A percentile compares a stretch with the other conserved stretches of the same genome.
phyloP scores from a whole-genome alignment of 2,888 invertebrate species.

The Colostygia pectinataria region DNA sequence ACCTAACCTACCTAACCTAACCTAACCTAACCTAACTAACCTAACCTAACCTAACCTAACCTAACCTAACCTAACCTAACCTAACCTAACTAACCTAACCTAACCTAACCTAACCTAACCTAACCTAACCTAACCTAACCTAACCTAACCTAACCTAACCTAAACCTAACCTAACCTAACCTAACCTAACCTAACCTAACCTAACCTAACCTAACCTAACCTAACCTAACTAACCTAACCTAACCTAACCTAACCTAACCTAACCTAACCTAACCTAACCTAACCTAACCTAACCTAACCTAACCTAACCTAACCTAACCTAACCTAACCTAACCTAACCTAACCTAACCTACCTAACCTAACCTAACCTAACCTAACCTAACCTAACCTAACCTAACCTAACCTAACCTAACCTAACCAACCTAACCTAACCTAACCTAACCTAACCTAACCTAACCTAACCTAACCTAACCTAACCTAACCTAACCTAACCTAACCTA shows the following conservation, averaged over 20 bases:
- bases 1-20: constrained; percentile 28
- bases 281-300: constrained; percentile 17
- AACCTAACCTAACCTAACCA: constrained; percentile 9
- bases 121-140: too few relatives aligned
- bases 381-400: constrained; percentile 10
- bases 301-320: constrained; percentile 17
- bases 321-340: constrained; percentile 10
- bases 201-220: constrained; percentile 30
- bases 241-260: constrained; percentile 18
- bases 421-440: constrained; percentile 11
- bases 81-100: constrained; percentile 32
- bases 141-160: constrained; percentile 36
- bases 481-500: constrained; percentile 9
- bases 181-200: constrained; percentile 25
- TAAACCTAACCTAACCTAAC: constrained; percentile 36
- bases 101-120: constrained; percentile 30
- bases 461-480: constrained; percentile 9
- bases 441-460: constrained; percentile 10
- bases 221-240: constrained; percentile 29
- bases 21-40: constrained; percentile 26
- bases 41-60: constrained; percentile 27
- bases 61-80: constrained; percentile 32
- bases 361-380: constrained; percentile 11
- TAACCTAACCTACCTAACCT: constrained; percentile 19
- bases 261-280: constrained; percentile 18